Base-by-base conservation (phyloP, 1,140 invertebrate genomes). In the Microplitis demolitor region DNA sequence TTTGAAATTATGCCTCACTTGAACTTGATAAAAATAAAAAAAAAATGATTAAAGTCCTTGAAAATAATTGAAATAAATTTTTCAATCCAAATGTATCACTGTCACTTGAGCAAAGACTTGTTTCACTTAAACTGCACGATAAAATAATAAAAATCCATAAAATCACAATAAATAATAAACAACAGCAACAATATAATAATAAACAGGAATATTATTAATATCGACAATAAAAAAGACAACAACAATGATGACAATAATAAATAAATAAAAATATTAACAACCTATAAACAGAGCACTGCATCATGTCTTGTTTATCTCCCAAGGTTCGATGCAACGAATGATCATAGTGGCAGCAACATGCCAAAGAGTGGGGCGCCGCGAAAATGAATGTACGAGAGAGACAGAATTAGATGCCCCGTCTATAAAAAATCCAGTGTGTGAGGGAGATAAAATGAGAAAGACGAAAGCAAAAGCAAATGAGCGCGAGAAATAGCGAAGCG, bases 311-410 rank as follows among this genome's bases (percentile, higher is more conserved):
- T 69, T 69, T 69, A 69, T 69, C 34, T 58, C 56, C 9, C 58
- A 37, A 62, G 56, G 68, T 69, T 61, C 68, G 56, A 69, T 69
- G 68, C 68, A 69, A 69, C 68, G 68, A 69, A 69, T 69, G 67
- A 69, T 69, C 56, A 69, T 69, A 16, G 61, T 50, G 68, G 68
- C 37, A 69, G 68, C 58, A 69, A 69, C 58, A 69, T 24, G 51
- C 39, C 24, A 61, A 37, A 66, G 9, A 61, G 53, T 74, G 69
- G 73, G 54, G 72, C 54, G 58, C 54, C 62, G 34, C 69, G 34
- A 63, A 62, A 71, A 73, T 31, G 64, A 64, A 60, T 56, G 67
- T 24, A 31, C 39, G 64, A 53, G 64, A 54, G 64, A 68, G 56
- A 34, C 50, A 51, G 45, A 35, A 51, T 24, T 45, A 58, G 64